Evolutionary conservation across 2,888 invertebrate species (phyloP), one percentile per base, ranked within the genome.

Genomic region (Phragmatobia fuliginosa): DNA sequence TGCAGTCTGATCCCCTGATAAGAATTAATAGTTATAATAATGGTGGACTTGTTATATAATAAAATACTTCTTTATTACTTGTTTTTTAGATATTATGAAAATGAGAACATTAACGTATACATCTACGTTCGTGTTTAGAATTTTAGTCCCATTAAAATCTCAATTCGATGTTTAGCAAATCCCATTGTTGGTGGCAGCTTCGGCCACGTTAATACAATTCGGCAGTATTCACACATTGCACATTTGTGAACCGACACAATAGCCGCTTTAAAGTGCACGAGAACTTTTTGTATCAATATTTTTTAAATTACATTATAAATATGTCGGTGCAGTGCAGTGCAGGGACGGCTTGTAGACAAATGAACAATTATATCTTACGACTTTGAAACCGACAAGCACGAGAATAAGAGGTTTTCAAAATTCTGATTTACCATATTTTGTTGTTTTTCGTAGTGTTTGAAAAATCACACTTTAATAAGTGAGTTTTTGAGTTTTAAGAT

Each of bases 111-210:
- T 62, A 52, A 18, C 49, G 14, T 21, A 31, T 56, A 31, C 28
- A 62, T 56, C 56, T 62, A 32, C 25, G 28, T 18, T 31, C 32
- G 11, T 16, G 21, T 59, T 36, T 36, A 41, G 38, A 62, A 62
- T 68, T 36, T 63, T 45, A 59, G 33, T 45, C 59, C 64, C 36
- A 68, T 68, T 68, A 60, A 64, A 70, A 68, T 62, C 49, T 45
- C 49, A 68, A 70, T 67, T 69, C 63, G 66, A 62, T 77, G 71
- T 68, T 72, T 59, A 59, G 31, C 49, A 66, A 62, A 79, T 70
- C 68, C 41, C 71, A 78, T 80, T 77, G 31, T 58, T 65, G 70
- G 62, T 70, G 70, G 69, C 60, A 64, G 63, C 41, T 32, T 58
- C 2, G 78, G 65, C 67, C 38, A 66, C 71, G 67, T 68, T 78